A percentile compares a stretch with the other conserved stretches of the same genome.
These are phyloP conservation scores for Pyrocephalus nanus DNA, from an alignment of 2,797 vertebrate genomes.

Conservation along the genomic window DNA sequence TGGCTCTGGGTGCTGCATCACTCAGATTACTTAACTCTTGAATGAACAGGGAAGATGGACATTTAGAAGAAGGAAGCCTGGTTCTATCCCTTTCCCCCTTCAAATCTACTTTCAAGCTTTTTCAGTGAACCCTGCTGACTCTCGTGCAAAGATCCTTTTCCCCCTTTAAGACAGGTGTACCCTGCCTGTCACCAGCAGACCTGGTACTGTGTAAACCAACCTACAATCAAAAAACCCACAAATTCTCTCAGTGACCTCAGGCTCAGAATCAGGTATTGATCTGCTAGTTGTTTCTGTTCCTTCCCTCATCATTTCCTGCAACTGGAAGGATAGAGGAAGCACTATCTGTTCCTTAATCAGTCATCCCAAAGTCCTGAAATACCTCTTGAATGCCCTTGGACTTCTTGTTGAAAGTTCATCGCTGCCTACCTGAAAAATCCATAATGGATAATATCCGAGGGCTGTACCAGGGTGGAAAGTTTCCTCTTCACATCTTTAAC, in stretches of 20 bases:
- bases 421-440: background rate
- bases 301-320: background rate
- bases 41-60: background rate
- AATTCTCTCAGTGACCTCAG: background rate
- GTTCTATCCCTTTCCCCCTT: background rate
- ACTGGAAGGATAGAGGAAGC: background rate
- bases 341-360: background rate
- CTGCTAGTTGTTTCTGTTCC: background rate
- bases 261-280: background rate
- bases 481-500: background rate
- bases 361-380: background rate
- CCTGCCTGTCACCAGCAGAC: background rate
- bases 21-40: constrained; percentile 24
- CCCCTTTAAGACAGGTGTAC: background rate
- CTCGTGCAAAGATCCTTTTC: background rate
- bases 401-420: background rate
- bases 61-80: background rate
- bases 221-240: background rate
- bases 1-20: background rate
- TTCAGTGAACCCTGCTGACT: background rate
- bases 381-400: background rate
- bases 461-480: background rate
- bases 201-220: background rate
- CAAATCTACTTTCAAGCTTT: background rate
- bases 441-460: background rate